A percentile compares a stretch with the other conserved stretches of the same genome.
These are phyloP conservation scores for Notarius quadriscutis DNA, from an alignment of 2,113 vertebrate genomes.

Conservation along the genomic window DNA sequence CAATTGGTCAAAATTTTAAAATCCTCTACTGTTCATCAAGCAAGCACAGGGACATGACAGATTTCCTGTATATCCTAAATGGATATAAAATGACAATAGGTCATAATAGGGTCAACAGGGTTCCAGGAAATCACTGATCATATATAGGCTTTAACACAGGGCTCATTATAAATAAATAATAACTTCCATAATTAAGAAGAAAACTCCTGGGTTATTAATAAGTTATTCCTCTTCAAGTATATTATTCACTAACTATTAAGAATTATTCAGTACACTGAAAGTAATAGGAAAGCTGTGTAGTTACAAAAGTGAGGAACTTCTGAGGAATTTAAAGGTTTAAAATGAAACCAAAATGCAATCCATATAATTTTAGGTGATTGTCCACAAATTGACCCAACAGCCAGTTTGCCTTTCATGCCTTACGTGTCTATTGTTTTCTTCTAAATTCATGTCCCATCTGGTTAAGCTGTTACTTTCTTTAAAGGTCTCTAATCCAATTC, in stretches of 20 bases:
- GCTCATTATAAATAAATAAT: not conserved
- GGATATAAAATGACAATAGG: not conserved
- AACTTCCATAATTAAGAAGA: not conserved
- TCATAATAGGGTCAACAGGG: not conserved
- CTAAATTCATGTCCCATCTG: not conserved
- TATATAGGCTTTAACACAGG: not conserved
- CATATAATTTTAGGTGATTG: slow-evolving; percentile 3
- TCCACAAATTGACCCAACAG: not conserved
- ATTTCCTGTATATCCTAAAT: not conserved
- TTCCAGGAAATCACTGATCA: not conserved
- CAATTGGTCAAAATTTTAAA: too few relatives aligned
- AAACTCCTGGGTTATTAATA: not conserved
- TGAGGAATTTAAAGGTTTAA: not conserved
- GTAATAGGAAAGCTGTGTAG: not conserved
- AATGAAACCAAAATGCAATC: not conserved
- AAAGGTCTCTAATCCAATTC: slow-evolving; percentile 2
- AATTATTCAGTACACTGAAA: not conserved
- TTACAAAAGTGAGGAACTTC: not conserved
- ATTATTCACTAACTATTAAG: not conserved
- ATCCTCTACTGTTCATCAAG: too few relatives aligned
- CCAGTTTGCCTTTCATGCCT: not conserved
- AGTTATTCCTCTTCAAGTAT: not conserved
- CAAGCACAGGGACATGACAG: not conserved
- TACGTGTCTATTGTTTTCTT: not conserved
- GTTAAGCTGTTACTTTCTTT: not conserved